Evolutionary conservation across 2,113 vertebrate genomes (phyloP), one percentile per base, ranked within the genome.

Genomic region (Austrofundulus limnaeus): DNA sequence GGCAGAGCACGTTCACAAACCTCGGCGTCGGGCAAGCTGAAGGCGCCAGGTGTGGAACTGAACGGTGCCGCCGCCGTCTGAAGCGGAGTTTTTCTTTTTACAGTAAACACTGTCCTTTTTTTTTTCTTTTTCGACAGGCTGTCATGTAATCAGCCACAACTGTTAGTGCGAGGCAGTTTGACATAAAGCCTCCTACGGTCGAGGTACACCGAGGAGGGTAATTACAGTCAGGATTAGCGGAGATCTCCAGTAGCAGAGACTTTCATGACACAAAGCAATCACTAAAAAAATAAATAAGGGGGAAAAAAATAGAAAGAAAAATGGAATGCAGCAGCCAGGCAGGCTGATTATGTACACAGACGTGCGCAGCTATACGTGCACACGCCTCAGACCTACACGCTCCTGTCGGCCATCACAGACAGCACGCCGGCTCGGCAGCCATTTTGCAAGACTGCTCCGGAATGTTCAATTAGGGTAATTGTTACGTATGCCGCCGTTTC

Each of bases 321-420:
- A 84, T 45, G 37, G 64, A 70, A 70, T 64, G 83, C 66, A 62
- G 60, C 52, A 68, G 59, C 41, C 56, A 48, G 24, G 37, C 57
- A 43, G 19, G 43, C 78, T 63, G 72, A 67, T 75, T 77, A 64
- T 79, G 31, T 66, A 77, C 45, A 65, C 12, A 82, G 39, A 51
- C 68, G 54, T 1, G 20, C 47, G 8, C 75, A 67, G 72, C 72
- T 41, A 72, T 60, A 77, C 73, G 64, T 61, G 55, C 80, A 69
- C 82, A 70, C 80, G 82, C 84, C 71, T 75, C 67, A 87, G 77
- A 87, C 82, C 78, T 85, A 88, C 84, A 73, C 83, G 78, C 77
- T 70, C 72, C 64, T 11, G 85, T 88, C 89, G 80, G 87, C 89
- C 89, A 91, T 91, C 87, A 90, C 87, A 90, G 85, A 82, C 79